Conservation (phyloP, 1,140 invertebrate genomes). For the Apolygus lucorum region DNA sequence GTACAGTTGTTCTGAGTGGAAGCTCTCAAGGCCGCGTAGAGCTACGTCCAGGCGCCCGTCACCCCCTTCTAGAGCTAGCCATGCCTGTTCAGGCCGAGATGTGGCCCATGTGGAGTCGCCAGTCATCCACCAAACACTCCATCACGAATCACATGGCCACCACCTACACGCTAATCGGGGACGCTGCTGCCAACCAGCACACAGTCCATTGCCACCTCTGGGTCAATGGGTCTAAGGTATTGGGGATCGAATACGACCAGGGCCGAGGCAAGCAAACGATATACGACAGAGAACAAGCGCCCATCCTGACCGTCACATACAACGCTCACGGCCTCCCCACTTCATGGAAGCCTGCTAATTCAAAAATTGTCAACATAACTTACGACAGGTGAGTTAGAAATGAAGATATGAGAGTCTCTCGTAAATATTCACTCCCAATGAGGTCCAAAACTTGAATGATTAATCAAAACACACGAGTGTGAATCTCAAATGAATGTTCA, state of each 20-base stretch:
- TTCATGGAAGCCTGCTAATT: conserved; percentile 62
- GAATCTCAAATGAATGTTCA: no score
- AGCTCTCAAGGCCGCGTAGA: conserved; percentile 55
- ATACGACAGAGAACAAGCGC: conserved; percentile 69
- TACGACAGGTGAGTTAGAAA: conserved; percentile 64
- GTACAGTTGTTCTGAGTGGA: conserved; percentile 55
- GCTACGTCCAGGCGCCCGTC: conserved; percentile 54
- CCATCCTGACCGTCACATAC: conserved; percentile 76
- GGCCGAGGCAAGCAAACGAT: conserved; percentile 78
- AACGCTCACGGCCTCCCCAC: conserved; percentile 76
- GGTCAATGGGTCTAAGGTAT: conserved; percentile 70
- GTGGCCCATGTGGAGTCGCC: conserved; percentile 77
- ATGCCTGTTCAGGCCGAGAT: conserved; percentile 86
- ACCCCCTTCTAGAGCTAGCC: conserved; percentile 76
- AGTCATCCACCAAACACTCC: conserved; percentile 64
- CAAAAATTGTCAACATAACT: conserved; percentile 72
- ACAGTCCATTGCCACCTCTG: conserved; percentile 54
- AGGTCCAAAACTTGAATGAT: no score
- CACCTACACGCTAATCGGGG: conserved; percentile 68
- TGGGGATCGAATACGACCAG: conserved; percentile 86
- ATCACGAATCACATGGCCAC: conserved; percentile 70
- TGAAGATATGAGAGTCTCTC: no score
- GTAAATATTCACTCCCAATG: no score
- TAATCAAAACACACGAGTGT: no score
- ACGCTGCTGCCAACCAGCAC: conserved; percentile 69